Conservation (phyloP, 2,797 vertebrate genomes). For the Monodelphis domestica region DNA sequence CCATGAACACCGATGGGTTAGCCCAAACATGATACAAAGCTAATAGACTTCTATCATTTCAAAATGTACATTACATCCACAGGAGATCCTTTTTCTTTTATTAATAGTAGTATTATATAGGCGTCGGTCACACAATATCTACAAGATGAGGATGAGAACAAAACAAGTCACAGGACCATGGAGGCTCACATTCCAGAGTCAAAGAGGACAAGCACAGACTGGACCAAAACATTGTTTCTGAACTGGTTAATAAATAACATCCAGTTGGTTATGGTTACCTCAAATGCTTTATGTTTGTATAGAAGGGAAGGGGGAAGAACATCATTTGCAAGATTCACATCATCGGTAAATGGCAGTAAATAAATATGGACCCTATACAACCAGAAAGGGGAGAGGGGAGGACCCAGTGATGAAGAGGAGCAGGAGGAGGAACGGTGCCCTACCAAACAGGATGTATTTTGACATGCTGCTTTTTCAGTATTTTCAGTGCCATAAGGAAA, state of each 20-base stretch:
- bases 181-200: conserved; percentile 93
- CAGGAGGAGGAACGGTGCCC: conserved; percentile 37
- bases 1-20: conserved; percentile 76
- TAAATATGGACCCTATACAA: conserved; percentile 84
- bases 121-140: conserved; percentile 92
- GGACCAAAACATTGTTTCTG: conserved; percentile 90
- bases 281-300: conserved; percentile 85
- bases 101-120: conserved; percentile 86
- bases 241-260: conserved; percentile 92
- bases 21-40: conserved; percentile 82
- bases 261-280: conserved; percentile 91
- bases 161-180: conserved; percentile 90
- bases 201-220: conserved; percentile 95
- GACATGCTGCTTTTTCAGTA: conserved; percentile 83
- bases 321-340: conserved; percentile 82
- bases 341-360: conserved; percentile 84
- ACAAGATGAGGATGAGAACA: conserved; percentile 90
- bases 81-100: conserved; percentile 82
- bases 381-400: conserved; percentile 68
- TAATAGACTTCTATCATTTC: conserved; percentile 80
- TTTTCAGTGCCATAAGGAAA: conserved; percentile 81
- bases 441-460: conserved; percentile 80
- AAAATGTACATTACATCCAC: conserved; percentile 83
- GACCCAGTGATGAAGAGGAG: background rate
- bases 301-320: conserved; percentile 82